Conservation (phyloP, 2,113 vertebrate genomes). For the Anarrhichthys ocellatus region DNA sequence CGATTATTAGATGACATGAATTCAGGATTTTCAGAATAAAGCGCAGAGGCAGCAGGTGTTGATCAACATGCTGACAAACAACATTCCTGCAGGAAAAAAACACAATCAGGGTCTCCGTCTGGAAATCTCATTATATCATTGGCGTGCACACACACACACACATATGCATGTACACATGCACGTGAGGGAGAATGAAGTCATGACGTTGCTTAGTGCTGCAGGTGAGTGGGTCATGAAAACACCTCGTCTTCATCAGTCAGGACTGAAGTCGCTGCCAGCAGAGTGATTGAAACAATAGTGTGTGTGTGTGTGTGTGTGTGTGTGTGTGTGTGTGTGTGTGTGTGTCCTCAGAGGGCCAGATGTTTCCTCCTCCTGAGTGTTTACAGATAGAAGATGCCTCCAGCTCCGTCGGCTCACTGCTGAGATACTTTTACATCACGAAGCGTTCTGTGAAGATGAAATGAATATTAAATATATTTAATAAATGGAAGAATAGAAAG, state of each 20-base stretch:
- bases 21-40: background rate
- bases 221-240: slow-evolving; percentile 45
- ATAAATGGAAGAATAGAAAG: too few relatives aligned
- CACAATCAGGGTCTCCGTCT: slow-evolving; percentile 57
- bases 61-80: slow-evolving; percentile 42
- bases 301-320: background rate
- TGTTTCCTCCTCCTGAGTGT: background rate
- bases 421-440: background rate
- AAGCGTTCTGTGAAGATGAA: too few relatives aligned
- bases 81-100: slow-evolving; percentile 38
- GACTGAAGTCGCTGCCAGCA: too few relatives aligned
- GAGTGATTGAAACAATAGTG: too few relatives aligned
- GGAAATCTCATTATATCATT: slow-evolving; percentile 46
- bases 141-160: background rate
- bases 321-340: background rate
- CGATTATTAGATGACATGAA: background rate
- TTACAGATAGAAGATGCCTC: background rate
- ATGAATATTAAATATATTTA: too few relatives aligned
- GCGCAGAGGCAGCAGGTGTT: slow-evolving; percentile 35
- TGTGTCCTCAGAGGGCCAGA: background rate
- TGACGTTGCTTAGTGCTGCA: slow-evolving; percentile 41
- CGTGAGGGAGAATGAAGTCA: background rate
- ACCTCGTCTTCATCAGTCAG: background rate
- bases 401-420: background rate
- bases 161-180: background rate